A percentile compares a stretch with the other conserved stretches of the same genome.
Evolutionary conservation across 2,888 invertebrate species (phyloP).

Genomic region (Drosophila melanosoma): DNA sequence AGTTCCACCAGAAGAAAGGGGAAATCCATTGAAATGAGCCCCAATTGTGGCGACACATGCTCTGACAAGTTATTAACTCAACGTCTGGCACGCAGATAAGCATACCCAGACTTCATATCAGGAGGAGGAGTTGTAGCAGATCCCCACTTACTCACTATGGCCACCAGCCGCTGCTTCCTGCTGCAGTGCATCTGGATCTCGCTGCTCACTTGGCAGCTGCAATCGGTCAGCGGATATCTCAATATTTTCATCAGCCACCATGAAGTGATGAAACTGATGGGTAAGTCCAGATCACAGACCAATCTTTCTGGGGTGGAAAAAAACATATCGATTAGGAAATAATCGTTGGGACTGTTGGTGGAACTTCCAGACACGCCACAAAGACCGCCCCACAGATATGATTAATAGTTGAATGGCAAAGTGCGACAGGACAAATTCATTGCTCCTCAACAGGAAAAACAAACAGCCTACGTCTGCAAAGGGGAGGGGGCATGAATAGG

Average conservation of each 20-base stretch:
- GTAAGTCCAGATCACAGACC: slow-evolving; percentile 86
- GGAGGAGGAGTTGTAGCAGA: background rate
- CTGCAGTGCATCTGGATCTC: slow-evolving; percentile 65
- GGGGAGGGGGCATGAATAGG: slow-evolving; percentile 10
- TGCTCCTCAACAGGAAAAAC: slow-evolving; percentile 65
- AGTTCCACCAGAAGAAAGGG: slow-evolving; percentile 1
- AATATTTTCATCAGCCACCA: slow-evolving; percentile 92
- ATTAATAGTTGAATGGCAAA: slow-evolving; percentile 72
- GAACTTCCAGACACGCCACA: slow-evolving; percentile 33
- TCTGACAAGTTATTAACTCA: slow-evolving; percentile 60
- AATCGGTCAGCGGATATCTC: slow-evolving; percentile 89
- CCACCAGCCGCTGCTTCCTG: slow-evolving; percentile 28
- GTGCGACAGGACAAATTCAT: slow-evolving; percentile 72
- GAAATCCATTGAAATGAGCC: slow-evolving; percentile 47
- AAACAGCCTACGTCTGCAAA: slow-evolving; percentile 53
- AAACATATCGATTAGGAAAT: slow-evolving; percentile 39
- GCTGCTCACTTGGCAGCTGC: slow-evolving; percentile 78
- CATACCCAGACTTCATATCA: slow-evolving; percentile 9
- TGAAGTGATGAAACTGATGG: slow-evolving; percentile 92
- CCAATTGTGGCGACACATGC: slow-evolving; percentile 58
- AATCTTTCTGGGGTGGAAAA: background rate
- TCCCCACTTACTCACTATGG: slow-evolving; percentile 22
- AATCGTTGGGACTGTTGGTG: slow-evolving; percentile 33
- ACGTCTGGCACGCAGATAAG: slow-evolving; percentile 25
- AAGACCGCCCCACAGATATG: slow-evolving; percentile 46